phyloP scores from a whole-genome alignment of 2,113 vertebrate species.

The Cnemophilus loriae region DNA sequence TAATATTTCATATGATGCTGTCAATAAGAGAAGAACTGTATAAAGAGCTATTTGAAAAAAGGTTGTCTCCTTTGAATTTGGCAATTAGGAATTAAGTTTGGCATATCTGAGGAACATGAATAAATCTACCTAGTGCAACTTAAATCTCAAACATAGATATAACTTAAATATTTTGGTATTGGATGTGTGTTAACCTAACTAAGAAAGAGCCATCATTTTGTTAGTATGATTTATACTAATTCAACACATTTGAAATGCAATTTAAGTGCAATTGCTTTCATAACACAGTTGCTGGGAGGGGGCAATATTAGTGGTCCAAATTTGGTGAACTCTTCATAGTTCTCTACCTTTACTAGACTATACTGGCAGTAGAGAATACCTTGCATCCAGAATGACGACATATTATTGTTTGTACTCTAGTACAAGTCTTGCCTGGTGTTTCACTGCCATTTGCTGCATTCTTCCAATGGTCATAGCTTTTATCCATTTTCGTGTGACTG shows the following conservation, averaged over 20 bases:
- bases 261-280: not conserved
- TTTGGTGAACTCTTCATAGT: not conserved
- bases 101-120: not conserved
- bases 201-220: not conserved
- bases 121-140: not conserved
- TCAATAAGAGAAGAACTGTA: not conserved
- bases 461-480: not conserved
- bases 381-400: not conserved
- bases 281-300: not conserved
- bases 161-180: not conserved
- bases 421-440: not conserved
- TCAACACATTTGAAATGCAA: not conserved
- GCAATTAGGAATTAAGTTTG: not conserved
- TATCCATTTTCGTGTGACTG: not conserved
- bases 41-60: not conserved
- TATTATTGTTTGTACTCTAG: not conserved
- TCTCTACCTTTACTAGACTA: not conserved
- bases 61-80: not conserved
- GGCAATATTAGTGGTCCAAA: not conserved
- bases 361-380: not conserved
- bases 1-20: not conserved
- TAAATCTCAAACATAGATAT: not conserved
- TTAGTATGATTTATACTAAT: not conserved
- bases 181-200: not conserved
- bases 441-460: not conserved